A percentile compares a stretch with the other conserved stretches of the same genome.
phyloP scores from a whole-genome alignment of 2,888 invertebrate species.

The Cosmia pyralina region DNA sequence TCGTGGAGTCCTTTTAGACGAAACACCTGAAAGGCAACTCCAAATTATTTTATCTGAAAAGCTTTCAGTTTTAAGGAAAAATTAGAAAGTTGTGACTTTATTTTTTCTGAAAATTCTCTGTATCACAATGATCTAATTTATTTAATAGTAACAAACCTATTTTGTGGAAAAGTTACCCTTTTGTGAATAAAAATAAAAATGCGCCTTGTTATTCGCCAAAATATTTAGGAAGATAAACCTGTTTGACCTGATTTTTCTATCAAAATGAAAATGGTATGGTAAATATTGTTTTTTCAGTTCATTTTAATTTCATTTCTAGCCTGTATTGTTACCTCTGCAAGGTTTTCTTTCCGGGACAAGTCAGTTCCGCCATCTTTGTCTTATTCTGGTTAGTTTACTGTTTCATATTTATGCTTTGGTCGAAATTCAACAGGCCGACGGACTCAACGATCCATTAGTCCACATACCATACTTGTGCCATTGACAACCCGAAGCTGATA shows the following conservation, averaged over 20 bases:
- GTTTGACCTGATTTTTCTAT: background rate
- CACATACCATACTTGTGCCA: slow-evolving; percentile 10
- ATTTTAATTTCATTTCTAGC: background rate
- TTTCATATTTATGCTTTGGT: slow-evolving; percentile 8
- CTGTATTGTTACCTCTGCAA: background rate
- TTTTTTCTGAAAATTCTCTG: background rate
- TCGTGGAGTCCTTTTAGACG: background rate
- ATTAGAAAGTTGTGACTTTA: background rate
- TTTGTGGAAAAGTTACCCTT: background rate
- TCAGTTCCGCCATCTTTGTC: background rate
- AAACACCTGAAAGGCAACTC: slow-evolving; percentile 8
- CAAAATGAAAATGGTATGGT: background rate
- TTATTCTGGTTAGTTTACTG: background rate
- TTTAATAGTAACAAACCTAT: background rate
- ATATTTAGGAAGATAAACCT: background rate
- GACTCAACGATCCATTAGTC: background rate
- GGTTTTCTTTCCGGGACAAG: background rate
- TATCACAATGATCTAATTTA: background rate
- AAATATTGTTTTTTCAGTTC: background rate
- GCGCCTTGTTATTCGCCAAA: background rate
- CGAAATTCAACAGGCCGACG: background rate
- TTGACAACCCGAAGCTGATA: too few species aligned
- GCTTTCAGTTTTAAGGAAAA: background rate
- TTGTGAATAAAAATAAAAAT: too few species aligned
- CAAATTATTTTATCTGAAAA: slow-evolving; percentile 3